A percentile compares a stretch with the other conserved stretches of the same genome.
phyloP scores from a whole-genome alignment of 2,797 vertebrate genomes.

The Melanitta fusca region DNA sequence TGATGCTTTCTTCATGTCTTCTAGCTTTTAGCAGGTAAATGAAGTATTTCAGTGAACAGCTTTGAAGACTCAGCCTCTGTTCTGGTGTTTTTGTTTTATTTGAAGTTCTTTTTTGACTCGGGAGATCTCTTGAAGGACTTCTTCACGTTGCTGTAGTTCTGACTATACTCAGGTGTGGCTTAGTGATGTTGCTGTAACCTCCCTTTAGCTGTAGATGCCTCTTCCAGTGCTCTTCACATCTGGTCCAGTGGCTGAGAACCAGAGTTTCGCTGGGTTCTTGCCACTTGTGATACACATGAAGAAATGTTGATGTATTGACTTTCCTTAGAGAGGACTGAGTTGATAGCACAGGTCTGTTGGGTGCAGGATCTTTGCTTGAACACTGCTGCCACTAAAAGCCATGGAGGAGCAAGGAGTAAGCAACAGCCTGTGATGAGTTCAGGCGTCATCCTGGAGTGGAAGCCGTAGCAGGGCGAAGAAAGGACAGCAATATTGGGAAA shows the following conservation, averaged over 20 bases:
- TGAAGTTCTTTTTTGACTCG: neutral
- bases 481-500: neutral
- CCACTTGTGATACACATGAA: neutral
- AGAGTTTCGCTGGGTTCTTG: neutral
- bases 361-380: neutral
- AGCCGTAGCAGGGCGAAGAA: neutral
- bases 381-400: neutral
- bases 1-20: neutral
- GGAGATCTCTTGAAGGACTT: neutral
- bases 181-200: neutral
- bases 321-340: neutral
- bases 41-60: neutral
- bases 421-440: neutral
- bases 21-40: neutral
- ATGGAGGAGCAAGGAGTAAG: neutral
- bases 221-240: fast-evolving
- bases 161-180: fast-evolving
- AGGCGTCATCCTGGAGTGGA: neutral
- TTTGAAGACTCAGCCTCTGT: neutral
- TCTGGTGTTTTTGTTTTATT: neutral
- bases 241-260: neutral
- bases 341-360: neutral
- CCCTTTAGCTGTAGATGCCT: neutral
- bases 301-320: neutral
- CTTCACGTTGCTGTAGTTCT: neutral